phyloP scores from a whole-genome alignment of 2,888 invertebrate species.

The Nemotelus nigrinus region DNA sequence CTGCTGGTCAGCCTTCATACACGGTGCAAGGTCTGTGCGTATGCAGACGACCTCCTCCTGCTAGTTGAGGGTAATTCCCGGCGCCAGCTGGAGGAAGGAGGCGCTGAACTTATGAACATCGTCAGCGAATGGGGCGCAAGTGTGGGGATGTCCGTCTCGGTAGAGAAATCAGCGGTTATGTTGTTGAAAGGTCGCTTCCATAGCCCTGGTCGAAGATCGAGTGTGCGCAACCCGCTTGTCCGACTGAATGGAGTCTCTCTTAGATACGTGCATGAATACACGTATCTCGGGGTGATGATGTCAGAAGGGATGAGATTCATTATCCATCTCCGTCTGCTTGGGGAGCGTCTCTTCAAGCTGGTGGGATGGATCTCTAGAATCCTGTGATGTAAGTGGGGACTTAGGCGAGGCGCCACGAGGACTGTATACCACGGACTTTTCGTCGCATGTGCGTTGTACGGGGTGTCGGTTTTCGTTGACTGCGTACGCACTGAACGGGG shows the following conservation, averaged over 20 bases:
- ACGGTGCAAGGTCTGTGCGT: not conserved
- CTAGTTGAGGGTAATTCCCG: too few species aligned
- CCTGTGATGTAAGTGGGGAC: not conserved
- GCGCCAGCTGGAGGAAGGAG: too few species aligned
- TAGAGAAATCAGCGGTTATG: not conserved
- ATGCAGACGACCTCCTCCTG: too few species aligned
- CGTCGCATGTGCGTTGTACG: not conserved
- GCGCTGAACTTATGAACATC: too few species aligned
- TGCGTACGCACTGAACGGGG: not conserved
- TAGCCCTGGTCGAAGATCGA: too few species aligned
- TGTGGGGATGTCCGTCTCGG: not conserved
- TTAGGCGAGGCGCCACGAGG: not conserved
- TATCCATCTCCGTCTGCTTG: not conserved
- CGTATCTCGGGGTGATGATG: too few species aligned
- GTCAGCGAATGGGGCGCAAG: too few species aligned
- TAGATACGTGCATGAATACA: too few species aligned
- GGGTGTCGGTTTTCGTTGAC: not conserved
- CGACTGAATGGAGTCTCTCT: too few species aligned
- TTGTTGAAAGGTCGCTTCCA: not conserved
- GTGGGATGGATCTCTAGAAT: not conserved
- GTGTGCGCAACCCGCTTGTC: too few species aligned
- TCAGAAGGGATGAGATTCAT: not conserved
- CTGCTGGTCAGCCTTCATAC: not conserved
- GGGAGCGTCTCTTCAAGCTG: not conserved
- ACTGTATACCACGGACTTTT: not conserved